Evolutionary conservation across 2,113 vertebrate species (phyloP).

Genomic region (Podiceps cristatus): DNA sequence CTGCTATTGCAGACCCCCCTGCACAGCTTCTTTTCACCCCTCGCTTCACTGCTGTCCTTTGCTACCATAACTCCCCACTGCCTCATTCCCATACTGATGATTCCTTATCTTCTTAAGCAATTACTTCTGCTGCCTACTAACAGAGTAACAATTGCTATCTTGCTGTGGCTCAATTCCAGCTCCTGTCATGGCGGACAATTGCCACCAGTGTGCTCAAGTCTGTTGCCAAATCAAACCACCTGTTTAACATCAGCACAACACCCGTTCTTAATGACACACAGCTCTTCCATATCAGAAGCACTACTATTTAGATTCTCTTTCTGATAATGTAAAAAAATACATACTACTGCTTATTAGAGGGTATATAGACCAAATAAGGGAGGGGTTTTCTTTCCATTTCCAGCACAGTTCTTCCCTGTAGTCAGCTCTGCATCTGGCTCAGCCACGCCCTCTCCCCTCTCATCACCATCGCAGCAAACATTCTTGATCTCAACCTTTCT

Average conservation of each 20-base stretch:
- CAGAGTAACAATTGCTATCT: fast-evolving
- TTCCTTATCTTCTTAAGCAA: background rate
- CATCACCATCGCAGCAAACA: background rate
- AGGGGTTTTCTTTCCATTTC: background rate
- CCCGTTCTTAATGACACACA: fast-evolving
- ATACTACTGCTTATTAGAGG: too few relatives aligned
- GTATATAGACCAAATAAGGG: fast-evolving
- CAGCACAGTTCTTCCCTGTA: background rate
- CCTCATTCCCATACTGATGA: background rate
- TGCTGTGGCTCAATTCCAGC: background rate
- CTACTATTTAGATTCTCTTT: fast-evolving
- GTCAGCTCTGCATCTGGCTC: background rate
- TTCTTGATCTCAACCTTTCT: background rate
- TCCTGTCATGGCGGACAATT: background rate
- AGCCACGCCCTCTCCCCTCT: conserved; percentile 58
- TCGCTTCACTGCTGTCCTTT: background rate
- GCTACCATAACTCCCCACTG: fast-evolving
- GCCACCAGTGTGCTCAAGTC: background rate
- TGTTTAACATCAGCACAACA: background rate
- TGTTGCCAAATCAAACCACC: background rate
- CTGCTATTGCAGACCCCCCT: background rate
- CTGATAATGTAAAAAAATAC: background rate
- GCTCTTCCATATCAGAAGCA: background rate
- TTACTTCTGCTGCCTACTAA: background rate
- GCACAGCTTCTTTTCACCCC: background rate